phyloP scores from a whole-genome alignment of 2,888 invertebrate species.

The Sisyra nigra region DNA sequence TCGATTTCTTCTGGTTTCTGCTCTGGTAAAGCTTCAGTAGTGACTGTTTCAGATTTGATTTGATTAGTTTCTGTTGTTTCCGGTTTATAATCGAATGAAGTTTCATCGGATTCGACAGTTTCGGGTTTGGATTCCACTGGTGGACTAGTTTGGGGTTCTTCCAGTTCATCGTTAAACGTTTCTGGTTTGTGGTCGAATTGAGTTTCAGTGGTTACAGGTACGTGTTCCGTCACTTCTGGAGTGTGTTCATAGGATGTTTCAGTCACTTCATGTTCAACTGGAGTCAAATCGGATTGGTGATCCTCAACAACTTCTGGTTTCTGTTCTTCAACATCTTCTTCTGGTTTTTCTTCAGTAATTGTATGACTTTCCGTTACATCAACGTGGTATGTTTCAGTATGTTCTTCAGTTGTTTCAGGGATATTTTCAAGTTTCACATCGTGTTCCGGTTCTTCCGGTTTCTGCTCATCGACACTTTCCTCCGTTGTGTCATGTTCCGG shows the following conservation, averaged over 20 bases:
- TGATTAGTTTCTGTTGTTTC: slow-evolving; percentile 7
- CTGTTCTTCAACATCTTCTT: slow-evolving; percentile 5
- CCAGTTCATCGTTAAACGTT: background rate
- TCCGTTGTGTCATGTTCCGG: slow-evolving; percentile 8
- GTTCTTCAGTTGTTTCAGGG: background rate
- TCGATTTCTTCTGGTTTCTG: slow-evolving; percentile 7
- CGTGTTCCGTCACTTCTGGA: background rate
- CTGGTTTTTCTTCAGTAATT: slow-evolving; percentile 10
- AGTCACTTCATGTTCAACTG: background rate
- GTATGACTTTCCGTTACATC: background rate
- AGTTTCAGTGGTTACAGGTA: background rate
- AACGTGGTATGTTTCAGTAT: slow-evolving; percentile 3
- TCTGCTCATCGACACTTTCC: slow-evolving; percentile 1
- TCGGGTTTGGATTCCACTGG: slow-evolving; percentile 6
- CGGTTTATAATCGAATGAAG: slow-evolving; percentile 9
- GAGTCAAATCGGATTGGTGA: background rate
- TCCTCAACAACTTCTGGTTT: slow-evolving; percentile 5
- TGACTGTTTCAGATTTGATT: slow-evolving; percentile 9
- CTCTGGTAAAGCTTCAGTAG: slow-evolving; percentile 2
- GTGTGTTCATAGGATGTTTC: background rate
- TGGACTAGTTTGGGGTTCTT: background rate
- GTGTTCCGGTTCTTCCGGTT: slow-evolving; percentile 5
- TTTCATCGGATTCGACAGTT: slow-evolving; percentile 10
- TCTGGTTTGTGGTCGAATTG: slow-evolving; percentile 1
- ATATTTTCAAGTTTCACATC: background rate